A percentile compares a stretch with the other conserved stretches of the same genome.
Evolutionary conservation across 1,140 invertebrate species (phyloP).

Genomic region (Pachypeltis micranthus): DNA sequence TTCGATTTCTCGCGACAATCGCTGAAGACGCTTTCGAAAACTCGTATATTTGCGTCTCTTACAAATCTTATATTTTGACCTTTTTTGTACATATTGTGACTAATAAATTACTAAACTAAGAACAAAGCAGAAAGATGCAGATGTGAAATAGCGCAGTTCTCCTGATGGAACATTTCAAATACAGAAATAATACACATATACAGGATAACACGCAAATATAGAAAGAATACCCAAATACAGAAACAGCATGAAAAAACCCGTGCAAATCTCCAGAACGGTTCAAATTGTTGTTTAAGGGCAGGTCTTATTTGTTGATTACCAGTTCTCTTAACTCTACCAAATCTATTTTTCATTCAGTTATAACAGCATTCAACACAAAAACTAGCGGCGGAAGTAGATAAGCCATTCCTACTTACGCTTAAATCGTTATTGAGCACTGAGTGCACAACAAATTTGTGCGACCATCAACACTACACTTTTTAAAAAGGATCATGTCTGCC

Average conservation of each 20-base stretch:
- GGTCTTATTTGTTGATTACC: background rate
- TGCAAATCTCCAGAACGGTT: background rate
- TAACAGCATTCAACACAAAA: background rate
- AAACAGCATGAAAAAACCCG: no score
- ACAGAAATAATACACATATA: no score
- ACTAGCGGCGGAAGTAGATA: background rate
- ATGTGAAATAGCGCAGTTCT: background rate
- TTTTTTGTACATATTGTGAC: background rate
- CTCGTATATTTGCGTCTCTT: background rate
- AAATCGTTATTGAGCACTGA: background rate
- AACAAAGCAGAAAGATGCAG: conserved; percentile 27
- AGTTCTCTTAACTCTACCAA: background rate
- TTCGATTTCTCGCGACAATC: background rate
- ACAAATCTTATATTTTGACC: background rate
- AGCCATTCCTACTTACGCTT: background rate
- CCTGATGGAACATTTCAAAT: background rate
- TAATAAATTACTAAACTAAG: background rate
- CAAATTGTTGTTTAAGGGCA: background rate
- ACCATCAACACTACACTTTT: background rate
- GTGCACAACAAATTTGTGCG: background rate
- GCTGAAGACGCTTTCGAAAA: background rate
- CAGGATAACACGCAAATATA: no score
- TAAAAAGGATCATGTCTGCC: background rate
- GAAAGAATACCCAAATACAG: no score
- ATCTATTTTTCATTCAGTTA: no score